Evolutionary conservation across 2,113 vertebrate genomes (phyloP).

Genomic region (Limanda limanda): DNA sequence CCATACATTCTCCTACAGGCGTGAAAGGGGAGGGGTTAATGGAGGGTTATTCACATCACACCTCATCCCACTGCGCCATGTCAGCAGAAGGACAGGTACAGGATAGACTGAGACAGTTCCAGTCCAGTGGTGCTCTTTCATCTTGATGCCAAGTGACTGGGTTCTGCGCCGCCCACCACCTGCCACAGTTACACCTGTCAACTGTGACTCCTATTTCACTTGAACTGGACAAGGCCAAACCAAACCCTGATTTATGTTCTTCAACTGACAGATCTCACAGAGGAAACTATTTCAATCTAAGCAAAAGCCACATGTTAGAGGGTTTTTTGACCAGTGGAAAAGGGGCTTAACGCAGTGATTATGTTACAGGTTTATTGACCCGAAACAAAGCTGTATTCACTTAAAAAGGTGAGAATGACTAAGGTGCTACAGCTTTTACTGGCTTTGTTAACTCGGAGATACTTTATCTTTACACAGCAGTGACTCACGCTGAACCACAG

Average conservation of each 20-base stretch:
- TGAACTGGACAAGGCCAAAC: background rate
- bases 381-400: background rate
- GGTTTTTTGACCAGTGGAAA: too few species aligned
- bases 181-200: background rate
- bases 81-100: too few species aligned
- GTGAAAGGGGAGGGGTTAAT: too few species aligned
- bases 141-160: background rate
- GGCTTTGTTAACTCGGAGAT: background rate
- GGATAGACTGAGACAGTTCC: background rate
- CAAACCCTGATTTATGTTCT: background rate
- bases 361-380: background rate
- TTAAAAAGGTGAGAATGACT: background rate
- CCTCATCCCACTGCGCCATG: background rate
- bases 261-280: background rate
- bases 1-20: too few species aligned
- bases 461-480: background rate
- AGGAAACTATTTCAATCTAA: too few species aligned
- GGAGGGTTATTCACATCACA: background rate
- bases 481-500: conserved; percentile 19
- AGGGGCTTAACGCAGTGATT: too few species aligned
- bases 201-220: background rate
- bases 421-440: background rate
- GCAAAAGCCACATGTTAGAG: too few species aligned
- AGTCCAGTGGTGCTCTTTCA: background rate
- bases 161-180: background rate